A percentile compares a stretch with the other conserved stretches of the same genome.
phyloP scores from a whole-genome alignment of 2,113 vertebrate genomes.

The Oxyruncus cristatus region DNA sequence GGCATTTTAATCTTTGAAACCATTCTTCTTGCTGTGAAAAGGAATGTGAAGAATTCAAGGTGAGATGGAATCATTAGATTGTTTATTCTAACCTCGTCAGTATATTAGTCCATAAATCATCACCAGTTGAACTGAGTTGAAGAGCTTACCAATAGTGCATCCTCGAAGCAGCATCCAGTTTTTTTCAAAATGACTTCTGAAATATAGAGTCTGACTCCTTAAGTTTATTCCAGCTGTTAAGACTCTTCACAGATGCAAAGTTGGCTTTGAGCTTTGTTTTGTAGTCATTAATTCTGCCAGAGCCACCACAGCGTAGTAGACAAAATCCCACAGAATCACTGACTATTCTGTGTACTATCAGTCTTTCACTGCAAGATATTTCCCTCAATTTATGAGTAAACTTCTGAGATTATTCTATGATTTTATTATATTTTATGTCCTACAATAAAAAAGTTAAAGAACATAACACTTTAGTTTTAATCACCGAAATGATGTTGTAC shows the following conservation, averaged over 20 bases:
- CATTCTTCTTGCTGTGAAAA: neutral
- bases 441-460: neutral
- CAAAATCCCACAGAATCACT: neutral
- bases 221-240: neutral
- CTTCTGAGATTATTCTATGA: neutral
- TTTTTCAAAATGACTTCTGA: neutral
- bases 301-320: neutral
- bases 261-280: neutral
- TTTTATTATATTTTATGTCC: neutral
- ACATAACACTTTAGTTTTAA: neutral
- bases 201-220: neutral
- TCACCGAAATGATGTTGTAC: neutral
- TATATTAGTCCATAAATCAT: neutral
- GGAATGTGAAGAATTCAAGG: neutral
- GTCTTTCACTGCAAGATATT: neutral
- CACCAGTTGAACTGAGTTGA: neutral
- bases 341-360: neutral
- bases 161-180: neutral
- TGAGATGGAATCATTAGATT: neutral
- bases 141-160: neutral
- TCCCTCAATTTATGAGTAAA: neutral
- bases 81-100: neutral
- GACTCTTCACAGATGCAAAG: neutral
- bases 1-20: neutral
- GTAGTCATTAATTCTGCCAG: neutral